Evolutionary conservation across 2,888 invertebrate genomes (phyloP).

Genomic region (Enchytraeus crypticus): DNA sequence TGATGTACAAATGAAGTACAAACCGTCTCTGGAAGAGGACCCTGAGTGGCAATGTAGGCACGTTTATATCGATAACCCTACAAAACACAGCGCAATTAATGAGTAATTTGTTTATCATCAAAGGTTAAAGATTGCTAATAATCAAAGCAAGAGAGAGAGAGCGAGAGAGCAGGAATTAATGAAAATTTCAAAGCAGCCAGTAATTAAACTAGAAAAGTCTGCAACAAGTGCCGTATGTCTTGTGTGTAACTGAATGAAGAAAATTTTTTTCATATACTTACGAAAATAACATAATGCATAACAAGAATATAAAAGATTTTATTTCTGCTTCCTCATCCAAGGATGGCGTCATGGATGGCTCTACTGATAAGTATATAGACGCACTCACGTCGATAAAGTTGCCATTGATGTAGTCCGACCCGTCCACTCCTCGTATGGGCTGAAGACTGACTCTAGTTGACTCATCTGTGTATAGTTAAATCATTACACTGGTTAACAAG

Average conservation of each 20-base stretch:
- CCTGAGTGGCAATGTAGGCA: conserved; percentile 94
- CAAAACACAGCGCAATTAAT: conserved; percentile 2
- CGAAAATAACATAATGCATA: background rate
- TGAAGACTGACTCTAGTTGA: conserved; percentile 84
- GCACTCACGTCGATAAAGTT: conserved; percentile 83
- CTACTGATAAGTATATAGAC: too few relatives aligned
- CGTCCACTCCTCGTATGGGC: conserved; percentile 79
- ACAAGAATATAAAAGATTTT: background rate
- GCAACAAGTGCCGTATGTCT: background rate
- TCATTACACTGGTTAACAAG: background rate
- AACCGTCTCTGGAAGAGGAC: conserved; percentile 89
- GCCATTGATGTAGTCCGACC: conserved; percentile 95
- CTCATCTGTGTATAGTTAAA: conserved; percentile 56
- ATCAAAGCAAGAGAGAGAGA: background rate
- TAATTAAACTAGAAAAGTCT: too few relatives aligned
- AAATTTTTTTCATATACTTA: background rate
- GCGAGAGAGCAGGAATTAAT: too few relatives aligned
- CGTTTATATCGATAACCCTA: conserved; percentile 59
- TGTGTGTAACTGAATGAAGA: background rate
- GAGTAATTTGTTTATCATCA: background rate
- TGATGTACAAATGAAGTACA: too few relatives aligned
- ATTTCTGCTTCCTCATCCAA: too few relatives aligned
- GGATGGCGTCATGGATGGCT: too few relatives aligned
- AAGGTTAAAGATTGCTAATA: background rate
- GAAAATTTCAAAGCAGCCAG: too few relatives aligned